Evolutionary conservation across 2,113 vertebrate genomes (phyloP), one percentile per base, ranked within the genome.

Genomic region (Hemichromis elongatus): DNA sequence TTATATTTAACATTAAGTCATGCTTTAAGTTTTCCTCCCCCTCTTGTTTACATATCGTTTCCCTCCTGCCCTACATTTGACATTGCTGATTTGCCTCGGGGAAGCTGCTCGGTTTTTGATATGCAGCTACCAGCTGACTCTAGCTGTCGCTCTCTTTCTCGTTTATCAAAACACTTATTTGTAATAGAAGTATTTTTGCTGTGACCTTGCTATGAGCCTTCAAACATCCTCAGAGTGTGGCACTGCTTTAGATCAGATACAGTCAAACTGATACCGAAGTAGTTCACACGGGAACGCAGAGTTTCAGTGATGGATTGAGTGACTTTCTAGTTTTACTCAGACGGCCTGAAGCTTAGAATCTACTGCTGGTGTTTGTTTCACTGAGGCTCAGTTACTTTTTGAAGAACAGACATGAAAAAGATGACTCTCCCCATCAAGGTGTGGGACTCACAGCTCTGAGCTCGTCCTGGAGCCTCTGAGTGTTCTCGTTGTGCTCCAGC

Each of bases 401-500:
- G 6, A 66, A 18, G 7, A 18, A 19, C 24, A 81, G 50, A 40
- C 33, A 80, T n/a, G 70, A 54, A 45, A 30, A 7, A 9, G 18
- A 52, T 47, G 24, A 35, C 45, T 78, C 4, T 12, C 3, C 19
- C 26, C 28, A 52, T 9, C 7, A 28, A 21, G 21, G 28, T 45
- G 33, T 63, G 21, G 19, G 21, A 91, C 96, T 96, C 88, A 96
- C 96, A 3, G 88, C 91, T n/a, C 88, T 86, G 73, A 96, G 94
- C 84, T 96, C 93, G 57, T 96, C 95, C 57, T 84, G 21, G 59
- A 97, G 92, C 5, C 47, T 88, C 77, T 92, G 93, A 4, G 54
- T 88, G 42, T 92, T 85, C 73, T 96, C 92, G 9, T 26, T 42
- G 88, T 94, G 90, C 42, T 95, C 92, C 63, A 89, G 61, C 88